Conservation (phyloP, 2,797 vertebrate species). For the Falco rusticolus region DNA sequence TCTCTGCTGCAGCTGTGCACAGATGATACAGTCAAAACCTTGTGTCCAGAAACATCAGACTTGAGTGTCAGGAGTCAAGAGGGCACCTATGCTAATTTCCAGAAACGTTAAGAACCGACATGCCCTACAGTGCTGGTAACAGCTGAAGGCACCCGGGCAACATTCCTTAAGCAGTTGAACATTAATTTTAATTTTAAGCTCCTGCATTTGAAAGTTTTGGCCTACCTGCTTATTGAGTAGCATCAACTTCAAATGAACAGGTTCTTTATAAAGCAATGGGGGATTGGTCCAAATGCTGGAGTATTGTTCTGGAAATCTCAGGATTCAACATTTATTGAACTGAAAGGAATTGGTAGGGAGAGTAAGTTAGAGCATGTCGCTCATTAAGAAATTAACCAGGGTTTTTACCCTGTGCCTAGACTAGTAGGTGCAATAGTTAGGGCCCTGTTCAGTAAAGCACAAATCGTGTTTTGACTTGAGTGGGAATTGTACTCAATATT, state of each 20-base stretch:
- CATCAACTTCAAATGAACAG: background rate
- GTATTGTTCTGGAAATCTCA: background rate
- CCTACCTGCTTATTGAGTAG: background rate
- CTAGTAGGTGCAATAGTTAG: background rate
- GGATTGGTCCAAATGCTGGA: background rate
- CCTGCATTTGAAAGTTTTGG: background rate
- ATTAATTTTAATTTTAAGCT: background rate
- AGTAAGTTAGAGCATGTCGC: fast-evolving
- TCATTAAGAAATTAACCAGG: background rate
- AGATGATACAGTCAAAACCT: slow-evolving; percentile 26
- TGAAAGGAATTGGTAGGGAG: background rate
- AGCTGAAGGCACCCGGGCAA: background rate
- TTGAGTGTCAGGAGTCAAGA: slow-evolving; percentile 10
- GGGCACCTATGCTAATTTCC: background rate
- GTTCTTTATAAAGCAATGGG: background rate
- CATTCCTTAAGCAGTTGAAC: background rate
- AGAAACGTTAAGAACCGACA: background rate
- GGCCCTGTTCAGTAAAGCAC: background rate
- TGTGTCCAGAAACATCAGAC: slow-evolving; percentile 8
- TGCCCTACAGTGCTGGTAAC: background rate
- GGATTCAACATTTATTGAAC: background rate
- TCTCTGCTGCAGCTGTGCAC: slow-evolving; percentile 41
- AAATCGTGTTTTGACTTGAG: fast-evolving
- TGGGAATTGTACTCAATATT: background rate
- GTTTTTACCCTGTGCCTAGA: background rate